Conservation (phyloP, 2,797 vertebrate species). For the Oryzias dopingdopingensis region DNA sequence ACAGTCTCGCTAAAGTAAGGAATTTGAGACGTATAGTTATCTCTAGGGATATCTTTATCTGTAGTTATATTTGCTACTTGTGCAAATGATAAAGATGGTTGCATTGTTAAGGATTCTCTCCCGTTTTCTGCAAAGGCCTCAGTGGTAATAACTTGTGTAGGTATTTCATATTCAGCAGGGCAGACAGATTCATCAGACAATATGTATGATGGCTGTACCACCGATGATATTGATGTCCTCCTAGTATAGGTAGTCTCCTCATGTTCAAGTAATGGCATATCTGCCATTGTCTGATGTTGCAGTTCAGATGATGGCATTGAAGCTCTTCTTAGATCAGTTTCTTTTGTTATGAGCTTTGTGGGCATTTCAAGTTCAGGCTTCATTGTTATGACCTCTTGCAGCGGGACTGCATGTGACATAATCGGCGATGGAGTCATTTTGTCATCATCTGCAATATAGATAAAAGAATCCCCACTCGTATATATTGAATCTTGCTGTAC, state of each 20-base stretch:
- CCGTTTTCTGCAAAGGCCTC: slow-evolving; percentile 55
- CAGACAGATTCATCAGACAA: slow-evolving; percentile 49
- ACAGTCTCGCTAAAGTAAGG: slow-evolving; percentile 49
- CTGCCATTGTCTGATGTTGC: slow-evolving; percentile 32
- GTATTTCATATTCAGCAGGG: slow-evolving; percentile 54
- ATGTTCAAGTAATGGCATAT: slow-evolving; percentile 52
- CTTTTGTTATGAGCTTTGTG: slow-evolving; percentile 33
- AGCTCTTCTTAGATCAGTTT: slow-evolving; percentile 24
- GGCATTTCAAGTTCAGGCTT: slow-evolving; percentile 45
- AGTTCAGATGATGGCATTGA: slow-evolving; percentile 38
- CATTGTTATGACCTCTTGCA: slow-evolving; percentile 41
- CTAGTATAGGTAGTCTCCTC: slow-evolving; percentile 58
- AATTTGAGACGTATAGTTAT: slow-evolving; percentile 37
- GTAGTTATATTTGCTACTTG: slow-evolving; percentile 58
- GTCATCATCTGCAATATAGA: slow-evolving; percentile 36
- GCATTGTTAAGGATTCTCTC: slow-evolving; percentile 63
- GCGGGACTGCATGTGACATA: slow-evolving; percentile 42
- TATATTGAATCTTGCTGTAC: slow-evolving; percentile 39
- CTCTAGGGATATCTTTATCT: slow-evolving; percentile 53
- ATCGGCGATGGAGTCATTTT: slow-evolving; percentile 22
- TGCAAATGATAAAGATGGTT: slow-evolving; percentile 40
- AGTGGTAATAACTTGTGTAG: slow-evolving; percentile 51
- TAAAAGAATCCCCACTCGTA: slow-evolving; percentile 19
- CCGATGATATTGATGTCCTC: slow-evolving; percentile 60
- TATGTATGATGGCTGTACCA: slow-evolving; percentile 47